Evolutionary conservation across 2,113 vertebrate species (phyloP).

Genomic region (Nannospalax galili): DNA sequence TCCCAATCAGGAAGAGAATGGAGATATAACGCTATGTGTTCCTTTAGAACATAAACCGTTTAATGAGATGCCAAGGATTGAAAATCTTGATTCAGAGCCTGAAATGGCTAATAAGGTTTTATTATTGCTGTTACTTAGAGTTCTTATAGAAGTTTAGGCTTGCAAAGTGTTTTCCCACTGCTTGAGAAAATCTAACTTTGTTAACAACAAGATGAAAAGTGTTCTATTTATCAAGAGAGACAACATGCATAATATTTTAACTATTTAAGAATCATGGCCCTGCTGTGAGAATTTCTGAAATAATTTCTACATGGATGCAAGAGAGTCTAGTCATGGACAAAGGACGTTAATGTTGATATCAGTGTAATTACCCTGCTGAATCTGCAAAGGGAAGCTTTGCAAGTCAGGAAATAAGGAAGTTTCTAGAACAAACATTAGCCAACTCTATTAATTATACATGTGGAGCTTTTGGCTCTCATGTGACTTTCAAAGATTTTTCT

Average conservation of each 20-base stretch:
- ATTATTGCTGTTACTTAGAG: slow-evolving; percentile 79
- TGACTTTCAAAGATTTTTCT: slow-evolving; percentile 69
- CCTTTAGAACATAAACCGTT: slow-evolving; percentile 63
- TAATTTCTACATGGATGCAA: slow-evolving; percentile 36
- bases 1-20: slow-evolving; percentile 52
- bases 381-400: slow-evolving; percentile 42
- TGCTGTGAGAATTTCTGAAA: slow-evolving; percentile 66
- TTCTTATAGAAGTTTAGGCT: slow-evolving; percentile 77
- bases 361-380: slow-evolving; percentile 51
- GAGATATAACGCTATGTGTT: not conserved
- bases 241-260: slow-evolving; percentile 75
- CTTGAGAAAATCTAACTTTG: slow-evolving; percentile 76
- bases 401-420: slow-evolving; percentile 69
- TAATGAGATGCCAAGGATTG: slow-evolving; percentile 69
- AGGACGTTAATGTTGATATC: slow-evolving; percentile 45
- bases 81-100: slow-evolving; percentile 77
- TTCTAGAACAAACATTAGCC: slow-evolving; percentile 69
- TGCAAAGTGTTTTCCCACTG: slow-evolving; percentile 72
- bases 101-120: slow-evolving; percentile 64
- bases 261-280: slow-evolving; percentile 76
- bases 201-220: slow-evolving; percentile 65
- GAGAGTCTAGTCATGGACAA: slow-evolving; percentile 46
- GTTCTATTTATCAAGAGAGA: slow-evolving; percentile 71
- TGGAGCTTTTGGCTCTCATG: slow-evolving; percentile 5
- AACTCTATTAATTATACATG: slow-evolving; percentile 57